Evolutionary conservation across 2,797 vertebrate genomes (phyloP).

Genomic region (Molossus alvarezi): DNA sequence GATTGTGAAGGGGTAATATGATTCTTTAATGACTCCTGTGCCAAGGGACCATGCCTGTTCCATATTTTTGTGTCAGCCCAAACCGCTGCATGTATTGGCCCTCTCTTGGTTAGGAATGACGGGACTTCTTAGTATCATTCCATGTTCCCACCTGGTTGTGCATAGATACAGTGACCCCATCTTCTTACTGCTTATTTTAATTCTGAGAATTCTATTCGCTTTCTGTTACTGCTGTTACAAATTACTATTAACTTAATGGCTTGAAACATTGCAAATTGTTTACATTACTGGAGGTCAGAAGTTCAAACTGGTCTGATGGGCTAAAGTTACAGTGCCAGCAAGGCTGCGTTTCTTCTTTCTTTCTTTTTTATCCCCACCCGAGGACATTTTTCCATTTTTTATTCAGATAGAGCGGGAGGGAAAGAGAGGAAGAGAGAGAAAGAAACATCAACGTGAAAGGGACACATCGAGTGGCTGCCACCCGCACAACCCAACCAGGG

Average conservation of each 20-base stretch:
- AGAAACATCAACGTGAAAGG: too few species aligned
- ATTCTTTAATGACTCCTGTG: neutral
- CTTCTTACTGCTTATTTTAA: neutral
- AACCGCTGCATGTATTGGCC: neutral
- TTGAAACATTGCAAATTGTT: neutral
- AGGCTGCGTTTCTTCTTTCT: constrained; percentile 1
- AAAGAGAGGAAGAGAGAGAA: too few species aligned
- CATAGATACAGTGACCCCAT: neutral
- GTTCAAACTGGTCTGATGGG: neutral
- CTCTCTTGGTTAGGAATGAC: neutral
- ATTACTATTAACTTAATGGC: neutral
- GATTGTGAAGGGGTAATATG: neutral
- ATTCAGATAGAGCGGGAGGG: too few species aligned
- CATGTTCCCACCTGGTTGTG: neutral
- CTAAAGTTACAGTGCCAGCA: neutral
- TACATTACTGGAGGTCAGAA: neutral
- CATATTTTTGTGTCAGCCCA: neutral
- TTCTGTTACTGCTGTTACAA: neutral
- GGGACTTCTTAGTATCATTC: neutral
- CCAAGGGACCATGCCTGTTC: neutral
- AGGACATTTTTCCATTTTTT: too few species aligned
- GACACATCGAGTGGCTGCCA: too few species aligned
- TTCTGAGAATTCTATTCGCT: neutral
- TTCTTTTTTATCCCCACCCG: neutral
- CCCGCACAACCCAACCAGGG: too few species aligned